phyloP scores from a whole-genome alignment of 2,113 vertebrate genomes.

The Lynx canadensis region DNA sequence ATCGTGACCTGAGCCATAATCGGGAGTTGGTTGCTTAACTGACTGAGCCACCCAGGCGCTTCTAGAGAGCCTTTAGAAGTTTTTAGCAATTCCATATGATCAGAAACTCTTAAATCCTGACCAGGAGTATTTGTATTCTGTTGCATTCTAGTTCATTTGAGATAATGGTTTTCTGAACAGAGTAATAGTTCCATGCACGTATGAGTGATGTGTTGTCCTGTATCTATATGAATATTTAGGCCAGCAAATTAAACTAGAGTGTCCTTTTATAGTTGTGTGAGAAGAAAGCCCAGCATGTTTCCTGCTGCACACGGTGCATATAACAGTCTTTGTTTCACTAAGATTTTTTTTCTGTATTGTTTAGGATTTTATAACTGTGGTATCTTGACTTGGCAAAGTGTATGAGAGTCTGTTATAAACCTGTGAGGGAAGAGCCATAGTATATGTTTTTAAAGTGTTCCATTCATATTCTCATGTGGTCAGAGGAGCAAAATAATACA shows the following conservation, averaged over 20 bases:
- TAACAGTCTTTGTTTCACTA: neutral
- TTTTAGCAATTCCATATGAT: neutral
- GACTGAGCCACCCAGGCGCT: too few relatives aligned
- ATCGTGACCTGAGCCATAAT: too few relatives aligned
- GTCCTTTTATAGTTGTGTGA: neutral
- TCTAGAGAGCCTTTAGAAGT: neutral
- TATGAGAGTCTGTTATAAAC: neutral
- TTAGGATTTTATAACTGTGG: neutral
- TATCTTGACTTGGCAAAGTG: constrained; percentile 9
- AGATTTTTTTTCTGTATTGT: neutral
- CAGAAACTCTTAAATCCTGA: neutral
- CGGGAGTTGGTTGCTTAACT: too few relatives aligned
- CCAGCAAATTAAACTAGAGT: neutral
- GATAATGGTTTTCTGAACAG: neutral
- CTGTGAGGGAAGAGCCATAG: neutral
- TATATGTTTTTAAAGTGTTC: neutral
- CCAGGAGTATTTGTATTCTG: neutral
- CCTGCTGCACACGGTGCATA: neutral
- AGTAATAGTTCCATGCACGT: neutral
- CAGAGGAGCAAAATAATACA: neutral
- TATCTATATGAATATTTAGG: neutral
- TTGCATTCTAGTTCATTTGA: neutral
- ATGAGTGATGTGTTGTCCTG: neutral
- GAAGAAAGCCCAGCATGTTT: neutral
- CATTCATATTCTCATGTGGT: neutral